These are phyloP conservation scores for Malurus elegans DNA, from an alignment of 2,113 vertebrate species.

Conservation along the genomic window DNA sequence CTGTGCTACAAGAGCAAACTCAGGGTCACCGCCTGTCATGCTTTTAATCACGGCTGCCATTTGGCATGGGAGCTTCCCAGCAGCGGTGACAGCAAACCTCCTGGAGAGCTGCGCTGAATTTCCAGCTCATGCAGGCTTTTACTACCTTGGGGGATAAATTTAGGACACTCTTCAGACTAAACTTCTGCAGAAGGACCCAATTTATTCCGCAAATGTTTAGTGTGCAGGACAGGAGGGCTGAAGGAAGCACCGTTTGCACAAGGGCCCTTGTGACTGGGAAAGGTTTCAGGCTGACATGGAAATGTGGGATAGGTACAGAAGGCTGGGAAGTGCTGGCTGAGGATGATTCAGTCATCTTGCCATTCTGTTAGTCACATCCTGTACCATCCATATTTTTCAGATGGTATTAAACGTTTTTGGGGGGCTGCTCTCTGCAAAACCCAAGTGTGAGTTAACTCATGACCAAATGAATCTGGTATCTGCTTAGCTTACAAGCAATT, in stretches of 20 bases:
- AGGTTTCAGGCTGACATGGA: background rate
- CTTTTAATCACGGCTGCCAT: background rate
- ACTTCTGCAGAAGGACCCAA: background rate
- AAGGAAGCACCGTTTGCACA: background rate
- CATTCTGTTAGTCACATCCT: background rate
- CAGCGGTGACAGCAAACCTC: background rate
- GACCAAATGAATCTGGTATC: background rate
- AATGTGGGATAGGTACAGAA: background rate
- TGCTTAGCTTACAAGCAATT: conserved; percentile 19
- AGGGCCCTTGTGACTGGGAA: background rate
- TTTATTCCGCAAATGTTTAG: background rate
- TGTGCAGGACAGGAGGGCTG: background rate
- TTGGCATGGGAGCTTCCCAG: background rate
- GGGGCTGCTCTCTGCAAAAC: background rate
- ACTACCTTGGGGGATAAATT: background rate
- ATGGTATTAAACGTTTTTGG: background rate
- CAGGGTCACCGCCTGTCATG: conserved; percentile 17
- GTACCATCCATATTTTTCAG: background rate
- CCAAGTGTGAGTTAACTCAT: background rate
- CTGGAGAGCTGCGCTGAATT: background rate
- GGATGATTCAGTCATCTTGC: background rate
- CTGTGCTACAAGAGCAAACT: background rate
- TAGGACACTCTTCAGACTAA: background rate
- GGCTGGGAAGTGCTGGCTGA: background rate
- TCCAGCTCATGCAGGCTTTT: background rate